phyloP scores from a whole-genome alignment of 1,140 invertebrate species.

The Coptotermes formosanus region DNA sequence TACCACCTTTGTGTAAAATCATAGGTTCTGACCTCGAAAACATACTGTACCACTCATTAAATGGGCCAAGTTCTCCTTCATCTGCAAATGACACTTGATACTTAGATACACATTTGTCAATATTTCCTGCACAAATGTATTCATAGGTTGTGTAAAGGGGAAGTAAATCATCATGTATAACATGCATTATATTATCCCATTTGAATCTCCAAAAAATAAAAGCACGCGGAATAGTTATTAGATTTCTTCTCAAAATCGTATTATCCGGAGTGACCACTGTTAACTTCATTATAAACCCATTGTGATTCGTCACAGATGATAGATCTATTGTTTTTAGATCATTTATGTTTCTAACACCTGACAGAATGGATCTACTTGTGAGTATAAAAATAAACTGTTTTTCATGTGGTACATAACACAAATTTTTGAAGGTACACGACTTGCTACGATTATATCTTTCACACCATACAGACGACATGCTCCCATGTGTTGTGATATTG shows the following conservation, averaged over 20 bases:
- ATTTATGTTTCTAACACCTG: slow-evolving; percentile 34
- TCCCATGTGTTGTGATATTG: not conserved
- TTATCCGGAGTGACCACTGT: slow-evolving; percentile 17
- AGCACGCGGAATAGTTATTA: slow-evolving; percentile 25
- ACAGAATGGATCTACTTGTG: slow-evolving; percentile 35
- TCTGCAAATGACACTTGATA: slow-evolving; percentile 39
- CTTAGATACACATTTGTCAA: slow-evolving; percentile 37
- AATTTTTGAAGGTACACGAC: slow-evolving; percentile 38
- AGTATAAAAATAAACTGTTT: slow-evolving; percentile 37
- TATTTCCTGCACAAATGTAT: slow-evolving; percentile 42
- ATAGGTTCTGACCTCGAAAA: slow-evolving; percentile 36
- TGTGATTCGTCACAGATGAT: slow-evolving; percentile 38
- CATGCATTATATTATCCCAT: slow-evolving; percentile 59
- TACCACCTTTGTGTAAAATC: slow-evolving; percentile 25
- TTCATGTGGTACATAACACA: slow-evolving; percentile 37
- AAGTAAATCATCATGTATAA: slow-evolving; percentile 57
- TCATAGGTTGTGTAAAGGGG: slow-evolving; percentile 50
- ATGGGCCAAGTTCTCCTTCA: slow-evolving; percentile 32
- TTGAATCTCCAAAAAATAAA: slow-evolving; percentile 49
- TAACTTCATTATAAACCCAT: slow-evolving; percentile 36
- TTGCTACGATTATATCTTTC: not conserved
- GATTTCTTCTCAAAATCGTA: slow-evolving; percentile 16
- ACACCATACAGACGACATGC: slow-evolving; percentile 21
- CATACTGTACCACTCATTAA: slow-evolving; percentile 37
- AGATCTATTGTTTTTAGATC: slow-evolving; percentile 37